phyloP scores from a whole-genome alignment of 2,888 invertebrate genomes.

The Phyto melanocephala region DNA sequence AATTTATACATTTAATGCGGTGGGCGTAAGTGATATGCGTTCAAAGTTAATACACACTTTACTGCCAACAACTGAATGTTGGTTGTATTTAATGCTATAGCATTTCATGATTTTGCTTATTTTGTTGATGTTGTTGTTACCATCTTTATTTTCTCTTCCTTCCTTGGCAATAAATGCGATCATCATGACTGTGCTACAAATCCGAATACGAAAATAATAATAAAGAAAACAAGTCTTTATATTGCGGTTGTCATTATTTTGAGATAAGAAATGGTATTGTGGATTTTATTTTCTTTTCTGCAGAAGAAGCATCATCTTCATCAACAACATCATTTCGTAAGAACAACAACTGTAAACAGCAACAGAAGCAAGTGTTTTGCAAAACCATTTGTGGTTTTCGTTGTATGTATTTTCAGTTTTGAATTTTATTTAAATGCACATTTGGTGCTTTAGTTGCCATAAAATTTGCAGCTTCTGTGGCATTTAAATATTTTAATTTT shows the following conservation, averaged over 20 bases:
- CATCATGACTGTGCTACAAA: conserved; percentile 54
- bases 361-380: conserved; percentile 52
- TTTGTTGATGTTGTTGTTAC: not conserved
- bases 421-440: conserved; percentile 18
- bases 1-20: conserved; percentile 50
- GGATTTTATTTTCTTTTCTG: conserved; percentile 38
- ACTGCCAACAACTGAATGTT: conserved; percentile 41
- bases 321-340: not conserved
- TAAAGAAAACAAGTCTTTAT: conserved; percentile 58
- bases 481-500: conserved; percentile 62
- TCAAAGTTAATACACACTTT: conserved; percentile 32
- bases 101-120: conserved; percentile 20
- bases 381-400: conserved; percentile 53
- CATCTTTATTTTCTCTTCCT: conserved; percentile 26
- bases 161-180: conserved; percentile 26
- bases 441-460: conserved; percentile 42
- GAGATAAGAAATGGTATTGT: conserved; percentile 60
- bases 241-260: conserved; percentile 59
- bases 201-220: conserved; percentile 37
- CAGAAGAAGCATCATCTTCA: conserved; percentile 32
- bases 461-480: conserved; percentile 56
- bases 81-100: conserved; percentile 4
- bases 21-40: conserved; percentile 52
- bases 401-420: no score
- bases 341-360: not conserved